A percentile compares a stretch with the other conserved stretches of the same genome.
These are phyloP conservation scores for Oegoconia quadripuncta DNA, from an alignment of 2,888 invertebrate species.

Conservation along the genomic window DNA sequence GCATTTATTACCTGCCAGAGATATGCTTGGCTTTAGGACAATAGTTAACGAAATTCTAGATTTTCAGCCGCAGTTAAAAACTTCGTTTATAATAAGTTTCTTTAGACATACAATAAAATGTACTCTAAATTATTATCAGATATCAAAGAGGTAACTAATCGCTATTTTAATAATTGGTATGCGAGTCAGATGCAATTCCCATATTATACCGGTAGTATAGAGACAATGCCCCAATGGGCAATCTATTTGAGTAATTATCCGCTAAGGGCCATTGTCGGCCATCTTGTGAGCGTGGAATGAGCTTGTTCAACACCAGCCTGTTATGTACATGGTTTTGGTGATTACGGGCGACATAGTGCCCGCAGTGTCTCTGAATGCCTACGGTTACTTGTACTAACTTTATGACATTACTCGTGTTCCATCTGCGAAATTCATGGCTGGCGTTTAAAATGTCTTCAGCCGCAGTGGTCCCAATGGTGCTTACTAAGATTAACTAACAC, in stretches of 20 bases:
- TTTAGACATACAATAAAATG: neutral
- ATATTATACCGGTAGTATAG: constrained; percentile 56
- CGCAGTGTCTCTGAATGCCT: constrained; percentile 53
- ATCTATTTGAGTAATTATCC: constrained; percentile 79
- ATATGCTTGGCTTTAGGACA: too few relatives aligned
- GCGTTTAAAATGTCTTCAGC: constrained; percentile 15
- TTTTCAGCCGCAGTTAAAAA: too few relatives aligned
- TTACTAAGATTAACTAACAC: too few relatives aligned
- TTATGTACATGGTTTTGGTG: constrained; percentile 65
- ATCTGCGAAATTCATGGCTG: constrained; percentile 30
- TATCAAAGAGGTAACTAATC: constrained; percentile 15
- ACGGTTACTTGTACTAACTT: constrained; percentile 52
- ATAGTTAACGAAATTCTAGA: too few relatives aligned
- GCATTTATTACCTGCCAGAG: neutral
- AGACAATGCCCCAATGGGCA: constrained; percentile 77
- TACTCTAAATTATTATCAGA: constrained; percentile 1
- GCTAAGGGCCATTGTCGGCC: constrained; percentile 77
- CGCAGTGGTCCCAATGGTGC: constrained; percentile 7
- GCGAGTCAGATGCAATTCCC: constrained; percentile 50
- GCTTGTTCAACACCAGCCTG: constrained; percentile 67
- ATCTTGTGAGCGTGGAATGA: constrained; percentile 74
- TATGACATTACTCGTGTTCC: constrained; percentile 36
- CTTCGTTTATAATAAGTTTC: too few relatives aligned
- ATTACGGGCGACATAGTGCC: constrained; percentile 30
- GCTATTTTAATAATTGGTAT: constrained; percentile 41